Base-by-base conservation (phyloP, 1,140 invertebrate species). In the Apis cerana region DNA sequence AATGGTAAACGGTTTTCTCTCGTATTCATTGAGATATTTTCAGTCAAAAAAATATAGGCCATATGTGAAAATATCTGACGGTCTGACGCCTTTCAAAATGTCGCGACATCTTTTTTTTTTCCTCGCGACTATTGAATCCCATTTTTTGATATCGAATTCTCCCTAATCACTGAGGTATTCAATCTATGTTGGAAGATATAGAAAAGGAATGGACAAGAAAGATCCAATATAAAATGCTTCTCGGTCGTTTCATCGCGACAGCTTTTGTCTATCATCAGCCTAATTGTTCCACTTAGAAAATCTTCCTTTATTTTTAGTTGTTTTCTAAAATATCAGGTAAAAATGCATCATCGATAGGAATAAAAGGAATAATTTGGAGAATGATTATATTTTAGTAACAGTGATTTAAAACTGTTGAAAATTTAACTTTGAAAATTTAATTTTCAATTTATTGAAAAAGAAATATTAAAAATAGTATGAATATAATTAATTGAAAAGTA, bases 111-210 rank as follows among this genome's bases (percentile, higher is more conserved):
- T 21, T 75, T 68, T 59, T 68, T 59, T n/a, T 61, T 67, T 76
- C 74, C 33, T 50, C 71, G 62, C 70, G 61, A 12, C 62, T 70
- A 82, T 82, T 74, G 56, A 56, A 50, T 64, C 50, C 50, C 80
- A 62, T 82, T 82, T 82, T 79, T 82, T 54, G 56, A 82, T 82
- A 82, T 82, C 80, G n/a, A 50, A 12, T 15, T 48, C 43, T 56
- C 64, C 11, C 61, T 27, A 19, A 65, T 65, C 54, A 27, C 33
- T 15, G 0, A 33, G 21, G 58, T 21, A 77, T 82, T 82, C 65
- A 50, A 77, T 67, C 79, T 75, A 81, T 75, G 79, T 71, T 0
- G 71, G 12, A 56, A 21, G 21, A 67, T 76, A 76, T 82, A 23
- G 65, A n/a, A 23, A 69, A 61, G 23, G 10, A 77, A 62, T 58